Conservation (phyloP, 1,140 invertebrate genomes). For the Coenobita brevimanus region DNA sequence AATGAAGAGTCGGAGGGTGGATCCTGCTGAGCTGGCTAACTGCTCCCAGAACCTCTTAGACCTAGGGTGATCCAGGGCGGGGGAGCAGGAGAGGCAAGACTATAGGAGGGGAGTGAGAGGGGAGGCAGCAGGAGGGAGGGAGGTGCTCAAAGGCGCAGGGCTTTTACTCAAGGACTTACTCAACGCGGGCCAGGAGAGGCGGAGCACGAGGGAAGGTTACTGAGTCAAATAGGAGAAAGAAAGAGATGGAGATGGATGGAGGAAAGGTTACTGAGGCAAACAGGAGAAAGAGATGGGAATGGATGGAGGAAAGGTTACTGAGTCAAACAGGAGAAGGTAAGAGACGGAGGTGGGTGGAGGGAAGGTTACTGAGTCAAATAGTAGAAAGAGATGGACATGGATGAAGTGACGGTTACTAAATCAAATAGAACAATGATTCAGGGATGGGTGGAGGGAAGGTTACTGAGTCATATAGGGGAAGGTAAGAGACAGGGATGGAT, state of each 20-base stretch:
- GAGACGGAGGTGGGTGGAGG: background rate
- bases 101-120: background rate
- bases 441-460: too few species aligned
- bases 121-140: background rate
- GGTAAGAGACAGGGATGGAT: too few species aligned
- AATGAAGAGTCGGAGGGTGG: constrained; percentile 39
- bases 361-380: too few species aligned
- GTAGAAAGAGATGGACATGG: too few species aligned
- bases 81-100: background rate
- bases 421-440: too few species aligned
- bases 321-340: background rate
- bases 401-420: too few species aligned
- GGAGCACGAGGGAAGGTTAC: too few species aligned
- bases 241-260: too few species aligned
- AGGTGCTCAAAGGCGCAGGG: constrained; percentile 15
- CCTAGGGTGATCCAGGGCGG: constrained; percentile 13
- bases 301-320: background rate
- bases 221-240: too few species aligned
- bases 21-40: constrained; percentile 49
- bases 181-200: background rate
- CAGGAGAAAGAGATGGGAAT: background rate
- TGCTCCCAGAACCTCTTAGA: constrained; percentile 42
- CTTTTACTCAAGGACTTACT: constrained; percentile 31
- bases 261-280: background rate
- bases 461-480: too few species aligned